Evolutionary conservation across 2,113 vertebrate species (phyloP).

Genomic region (Carassius carassius): DNA sequence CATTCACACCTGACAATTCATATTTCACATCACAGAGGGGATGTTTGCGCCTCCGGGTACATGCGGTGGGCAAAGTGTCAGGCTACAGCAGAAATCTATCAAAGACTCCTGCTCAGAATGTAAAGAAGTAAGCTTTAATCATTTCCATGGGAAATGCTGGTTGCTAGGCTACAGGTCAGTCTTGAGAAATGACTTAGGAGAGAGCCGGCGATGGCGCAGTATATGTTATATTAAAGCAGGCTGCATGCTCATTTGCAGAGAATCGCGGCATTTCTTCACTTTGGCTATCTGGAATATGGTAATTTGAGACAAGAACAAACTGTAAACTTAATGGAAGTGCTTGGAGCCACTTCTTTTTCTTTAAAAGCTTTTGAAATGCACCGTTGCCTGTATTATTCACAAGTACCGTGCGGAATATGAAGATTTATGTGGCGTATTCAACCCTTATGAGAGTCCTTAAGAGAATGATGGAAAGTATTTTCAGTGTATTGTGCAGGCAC

Average conservation of each 20-base stretch:
- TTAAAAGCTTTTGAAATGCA: background rate
- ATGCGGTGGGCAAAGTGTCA: slow-evolving; percentile 39
- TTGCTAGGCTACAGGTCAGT: slow-evolving; percentile 81
- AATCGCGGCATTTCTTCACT: slow-evolving; percentile 5
- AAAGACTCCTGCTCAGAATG: slow-evolving; percentile 68
- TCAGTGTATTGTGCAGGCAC: slow-evolving; percentile 5
- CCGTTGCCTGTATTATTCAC: background rate
- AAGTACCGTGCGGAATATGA: slow-evolving; percentile 1
- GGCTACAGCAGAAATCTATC: slow-evolving; percentile 55
- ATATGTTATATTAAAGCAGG: slow-evolving; percentile 55
- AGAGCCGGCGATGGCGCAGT: slow-evolving; percentile 56
- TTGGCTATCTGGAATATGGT: slow-evolving; percentile 9
- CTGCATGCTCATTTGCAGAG: slow-evolving; percentile 31
- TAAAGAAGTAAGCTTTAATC: slow-evolving; percentile 69
- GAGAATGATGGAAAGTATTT: background rate
- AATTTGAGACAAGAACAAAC: slow-evolving; percentile 13
- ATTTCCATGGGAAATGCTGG: slow-evolving; percentile 65
- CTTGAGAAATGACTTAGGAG: slow-evolving; percentile 59
- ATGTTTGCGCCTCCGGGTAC: slow-evolving; percentile 50
- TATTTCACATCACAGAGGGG: slow-evolving; percentile 49
- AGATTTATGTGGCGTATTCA: slow-evolving; percentile 6
- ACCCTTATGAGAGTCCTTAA: background rate
- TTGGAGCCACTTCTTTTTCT: background rate
- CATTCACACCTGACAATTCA: slow-evolving; percentile 33
- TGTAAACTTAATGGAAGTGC: slow-evolving; percentile 22